Base-by-base conservation (phyloP, 1,140 invertebrate genomes). In the Bombus terrestris region DNA sequence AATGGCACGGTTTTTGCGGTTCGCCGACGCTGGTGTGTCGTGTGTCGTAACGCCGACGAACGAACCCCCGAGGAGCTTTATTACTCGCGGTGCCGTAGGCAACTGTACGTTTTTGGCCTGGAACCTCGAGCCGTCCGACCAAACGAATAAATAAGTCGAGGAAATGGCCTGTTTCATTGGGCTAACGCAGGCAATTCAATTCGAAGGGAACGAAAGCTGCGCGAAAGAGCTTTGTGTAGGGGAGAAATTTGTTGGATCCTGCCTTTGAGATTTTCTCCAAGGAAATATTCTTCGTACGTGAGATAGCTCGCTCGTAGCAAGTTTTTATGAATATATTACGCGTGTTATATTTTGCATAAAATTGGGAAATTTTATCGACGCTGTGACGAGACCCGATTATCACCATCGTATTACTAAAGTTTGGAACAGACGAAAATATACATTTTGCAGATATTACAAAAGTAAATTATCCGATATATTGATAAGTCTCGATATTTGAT, bases 81-180 rank as follows among this genome's bases (percentile, higher is more conserved):
- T 84, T 84, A 78, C 72, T n/a, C 8, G 3, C 28, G 66, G 5
- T 75, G 57, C 39, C 66, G 82, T 28, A 69, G 75, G 37, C 72
- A 84, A 59, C 39, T 53, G 35, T 41, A 13, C 43, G 78, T 69
- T 39, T 66, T 69, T 39, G 35, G 62, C 35, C 12, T 9, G 35
- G 9, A 28, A 35, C 25, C 9, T 2, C 9, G 25, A 37, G 22
- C 47, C 53, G 39, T 37, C 66, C 75, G 35, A 77, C 59, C 66
- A 64, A 80, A 80, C 86, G 83, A 86, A 89, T 88, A 89, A 89
- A 73, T 89, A 80, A 88, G 81, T 62, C 81, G 18, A 10, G 72
- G 47, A 47, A 78, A 79, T 72, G 75, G 53, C 12, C 37, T 62
- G 66, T 43, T 59, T 59, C 39, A 59, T 78, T 78, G 37, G 43